Percentiles rank a stretch among this genome's conserved stretches.
phyloP scores from a whole-genome alignment of 2,113 vertebrate species.

The Sebastes fasciatus region DNA sequence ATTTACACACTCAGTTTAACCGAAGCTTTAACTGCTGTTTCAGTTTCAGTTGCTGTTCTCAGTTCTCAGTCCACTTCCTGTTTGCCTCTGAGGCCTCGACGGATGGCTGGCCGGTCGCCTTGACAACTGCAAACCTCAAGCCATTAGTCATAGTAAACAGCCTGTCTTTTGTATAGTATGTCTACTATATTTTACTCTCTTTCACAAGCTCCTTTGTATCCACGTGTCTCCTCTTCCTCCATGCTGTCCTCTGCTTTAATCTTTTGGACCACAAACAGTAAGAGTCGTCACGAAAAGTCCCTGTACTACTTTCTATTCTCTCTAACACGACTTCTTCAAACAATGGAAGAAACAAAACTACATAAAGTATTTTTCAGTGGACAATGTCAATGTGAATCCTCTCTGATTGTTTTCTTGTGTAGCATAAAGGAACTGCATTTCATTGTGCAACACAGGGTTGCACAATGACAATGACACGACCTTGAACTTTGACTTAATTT shows the following conservation, averaged over 20 bases:
- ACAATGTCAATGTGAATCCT: background rate
- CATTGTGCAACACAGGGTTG: background rate
- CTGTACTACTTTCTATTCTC: background rate
- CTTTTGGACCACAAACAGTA: background rate
- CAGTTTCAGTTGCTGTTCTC: conserved; percentile 74
- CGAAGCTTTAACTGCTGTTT: conserved; percentile 55
- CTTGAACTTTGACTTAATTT: background rate
- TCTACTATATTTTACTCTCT: background rate
- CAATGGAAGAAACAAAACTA: too few relatives aligned
- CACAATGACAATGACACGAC: background rate
- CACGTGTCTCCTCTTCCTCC: background rate
- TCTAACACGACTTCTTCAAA: background rate
- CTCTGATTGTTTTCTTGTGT: background rate
- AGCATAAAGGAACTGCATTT: too few relatives aligned
- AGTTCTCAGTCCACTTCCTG: conserved; percentile 69
- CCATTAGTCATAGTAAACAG: conserved; percentile 40
- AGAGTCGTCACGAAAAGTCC: conserved; percentile 2
- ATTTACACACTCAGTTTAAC: background rate
- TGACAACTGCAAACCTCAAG: conserved; percentile 44
- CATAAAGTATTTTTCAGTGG: too few relatives aligned
- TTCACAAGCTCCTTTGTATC: background rate
- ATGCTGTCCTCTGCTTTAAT: background rate
- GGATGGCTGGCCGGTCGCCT: conserved; percentile 22
- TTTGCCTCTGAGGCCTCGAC: conserved; percentile 45
- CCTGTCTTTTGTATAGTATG: background rate